These are phyloP conservation scores for Netelia melanura DNA, from an alignment of 2,888 invertebrate genomes.

Conservation along the genomic window DNA sequence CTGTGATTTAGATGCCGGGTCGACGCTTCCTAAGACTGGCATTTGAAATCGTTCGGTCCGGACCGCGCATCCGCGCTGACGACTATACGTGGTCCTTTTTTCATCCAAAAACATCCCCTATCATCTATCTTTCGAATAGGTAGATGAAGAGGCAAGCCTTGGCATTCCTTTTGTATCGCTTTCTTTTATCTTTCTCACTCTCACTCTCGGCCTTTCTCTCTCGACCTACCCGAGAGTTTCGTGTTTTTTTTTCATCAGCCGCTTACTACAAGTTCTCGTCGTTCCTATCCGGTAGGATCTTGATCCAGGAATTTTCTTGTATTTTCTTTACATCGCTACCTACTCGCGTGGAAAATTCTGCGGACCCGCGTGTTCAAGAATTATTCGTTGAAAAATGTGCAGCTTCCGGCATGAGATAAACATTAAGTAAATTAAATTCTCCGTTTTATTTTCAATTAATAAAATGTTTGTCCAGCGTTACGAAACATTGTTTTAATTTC, in stretches of 20 bases:
- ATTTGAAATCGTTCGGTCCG: conserved; percentile 43
- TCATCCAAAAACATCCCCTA: conserved; percentile 65
- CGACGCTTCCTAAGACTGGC: conserved; percentile 69
- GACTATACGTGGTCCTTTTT: conserved; percentile 57
- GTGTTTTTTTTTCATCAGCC: conserved; percentile 52
- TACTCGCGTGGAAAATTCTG: conserved; percentile 51
- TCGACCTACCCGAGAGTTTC: conserved; percentile 34
- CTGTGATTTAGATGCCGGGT: conserved; percentile 81
- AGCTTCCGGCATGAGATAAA: conserved; percentile 44
- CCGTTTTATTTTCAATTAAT: neutral
- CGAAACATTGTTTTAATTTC: neutral
- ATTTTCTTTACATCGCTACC: conserved; percentile 70
- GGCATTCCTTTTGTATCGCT: conserved; percentile 70
- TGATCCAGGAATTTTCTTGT: conserved; percentile 73
- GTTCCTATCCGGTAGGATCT: conserved; percentile 66
- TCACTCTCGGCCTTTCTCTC: conserved; percentile 52
- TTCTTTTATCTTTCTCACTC: conserved; percentile 49
- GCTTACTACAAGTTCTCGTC: conserved; percentile 70
- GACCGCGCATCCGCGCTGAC: conserved; percentile 51
- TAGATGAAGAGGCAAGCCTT: conserved; percentile 67
- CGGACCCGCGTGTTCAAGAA: conserved; percentile 26
- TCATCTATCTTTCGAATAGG: conserved; percentile 72
- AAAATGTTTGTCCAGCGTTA: neutral
- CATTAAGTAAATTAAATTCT: neutral
- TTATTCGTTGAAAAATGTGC: conserved; percentile 31